Conservation (phyloP, 2,888 invertebrate genomes). For the Orchesellides sinensis region DNA sequence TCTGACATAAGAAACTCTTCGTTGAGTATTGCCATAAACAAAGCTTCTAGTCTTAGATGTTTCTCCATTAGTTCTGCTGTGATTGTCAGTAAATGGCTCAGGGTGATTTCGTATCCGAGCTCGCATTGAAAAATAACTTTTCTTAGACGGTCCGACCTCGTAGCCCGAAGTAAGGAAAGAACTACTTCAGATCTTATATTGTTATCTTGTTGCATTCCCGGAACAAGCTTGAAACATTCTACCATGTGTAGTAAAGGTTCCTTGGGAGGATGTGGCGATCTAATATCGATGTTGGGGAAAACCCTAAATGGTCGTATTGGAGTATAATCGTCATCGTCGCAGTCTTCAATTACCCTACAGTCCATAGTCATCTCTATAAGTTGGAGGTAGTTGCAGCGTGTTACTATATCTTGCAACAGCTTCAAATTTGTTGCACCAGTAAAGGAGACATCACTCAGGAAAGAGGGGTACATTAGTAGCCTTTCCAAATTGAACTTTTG, state of each 20-base stretch:
- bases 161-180: conserved; percentile 41
- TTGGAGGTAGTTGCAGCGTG: conserved; percentile 34
- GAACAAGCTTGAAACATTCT: conserved; percentile 53
- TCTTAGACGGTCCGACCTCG: conserved; percentile 6
- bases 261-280: conserved; percentile 8
- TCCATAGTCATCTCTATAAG: conserved; percentile 59
- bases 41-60: conserved; percentile 44
- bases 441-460: conserved; percentile 45
- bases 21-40: conserved; percentile 52
- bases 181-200: conserved; percentile 39
- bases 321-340: neutral
- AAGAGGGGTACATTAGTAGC: conserved; percentile 32
- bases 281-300: conserved; percentile 50
- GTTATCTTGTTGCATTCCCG: conserved; percentile 29
- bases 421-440: conserved; percentile 34
- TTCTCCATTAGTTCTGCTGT: conserved; percentile 53
- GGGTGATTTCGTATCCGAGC: conserved; percentile 28
- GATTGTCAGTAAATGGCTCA: conserved; percentile 14
- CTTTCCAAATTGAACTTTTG: conserved; percentile 14
- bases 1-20: conserved; percentile 47
- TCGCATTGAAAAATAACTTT: conserved; percentile 60
- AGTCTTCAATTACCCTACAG: conserved; percentile 30
- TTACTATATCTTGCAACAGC: conserved; percentile 39
- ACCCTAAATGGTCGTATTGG: neutral
- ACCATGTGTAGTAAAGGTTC: neutral